phyloP scores from a whole-genome alignment of 2,797 vertebrate genomes.

The Apodemus agrarius region DNA sequence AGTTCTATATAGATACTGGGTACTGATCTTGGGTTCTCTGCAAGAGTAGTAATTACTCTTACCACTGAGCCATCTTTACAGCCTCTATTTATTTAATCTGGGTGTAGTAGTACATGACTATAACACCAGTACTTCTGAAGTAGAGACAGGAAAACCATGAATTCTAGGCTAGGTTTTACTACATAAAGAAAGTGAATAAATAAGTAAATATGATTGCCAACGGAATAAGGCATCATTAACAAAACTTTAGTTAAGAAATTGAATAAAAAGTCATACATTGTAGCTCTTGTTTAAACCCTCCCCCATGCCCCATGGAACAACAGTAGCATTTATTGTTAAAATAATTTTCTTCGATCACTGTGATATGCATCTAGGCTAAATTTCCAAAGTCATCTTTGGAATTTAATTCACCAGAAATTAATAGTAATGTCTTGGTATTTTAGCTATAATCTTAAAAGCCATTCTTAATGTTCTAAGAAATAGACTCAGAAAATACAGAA shows the following conservation, averaged over 20 bases:
- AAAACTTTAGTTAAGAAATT: background rate
- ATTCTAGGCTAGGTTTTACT: background rate
- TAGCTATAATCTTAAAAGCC: background rate
- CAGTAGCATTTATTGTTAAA: conserved; percentile 58
- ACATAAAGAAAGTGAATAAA: background rate
- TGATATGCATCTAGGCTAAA: conserved; percentile 14
- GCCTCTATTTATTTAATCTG: background rate
- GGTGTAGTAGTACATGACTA: background rate
- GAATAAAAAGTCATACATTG: background rate
- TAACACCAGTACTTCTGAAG: background rate
- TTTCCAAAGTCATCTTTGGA: conserved; percentile 71
- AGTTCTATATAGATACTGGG: background rate
- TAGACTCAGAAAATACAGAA: background rate
- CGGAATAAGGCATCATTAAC: background rate
- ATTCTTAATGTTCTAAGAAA: background rate
- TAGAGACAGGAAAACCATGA: background rate
- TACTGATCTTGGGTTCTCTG: background rate
- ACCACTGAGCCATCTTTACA: background rate
- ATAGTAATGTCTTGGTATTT: conserved; percentile 64
- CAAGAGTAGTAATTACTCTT: background rate
- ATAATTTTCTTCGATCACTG: conserved; percentile 69
- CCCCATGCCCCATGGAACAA: background rate
- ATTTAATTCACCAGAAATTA: conserved; percentile 46
- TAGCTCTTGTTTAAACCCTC: background rate
- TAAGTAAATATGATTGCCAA: background rate